Conservation (phyloP, 2,888 invertebrate genomes). For the Psylliodes chrysocephalus region DNA sequence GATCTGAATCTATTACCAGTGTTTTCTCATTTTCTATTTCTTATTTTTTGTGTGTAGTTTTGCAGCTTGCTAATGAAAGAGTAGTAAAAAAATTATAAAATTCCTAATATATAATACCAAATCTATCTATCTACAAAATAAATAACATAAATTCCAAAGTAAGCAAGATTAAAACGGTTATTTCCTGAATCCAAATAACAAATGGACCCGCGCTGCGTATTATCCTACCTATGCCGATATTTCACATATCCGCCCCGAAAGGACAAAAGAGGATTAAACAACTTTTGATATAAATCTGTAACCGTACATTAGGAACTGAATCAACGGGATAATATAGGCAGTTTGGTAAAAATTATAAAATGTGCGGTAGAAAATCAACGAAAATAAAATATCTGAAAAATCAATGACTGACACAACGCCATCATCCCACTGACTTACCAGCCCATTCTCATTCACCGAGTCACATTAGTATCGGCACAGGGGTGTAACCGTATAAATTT, state of each 20-base stretch:
- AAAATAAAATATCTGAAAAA: too few relatives aligned
- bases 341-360: too few relatives aligned
- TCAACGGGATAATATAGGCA: not conserved
- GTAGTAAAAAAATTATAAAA: not conserved
- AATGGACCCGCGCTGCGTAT: not conserved
- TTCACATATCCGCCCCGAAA: not conserved
- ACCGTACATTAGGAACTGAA: not conserved
- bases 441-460: too few relatives aligned
- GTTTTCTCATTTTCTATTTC: too few relatives aligned
- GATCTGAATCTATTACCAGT: too few relatives aligned
- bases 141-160: not conserved
- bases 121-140: too few relatives aligned
- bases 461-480: not conserved
- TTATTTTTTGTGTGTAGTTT: too few relatives aligned
- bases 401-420: not conserved
- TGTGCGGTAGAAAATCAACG: too few relatives aligned
- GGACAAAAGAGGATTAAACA: not conserved
- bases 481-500: not conserved
- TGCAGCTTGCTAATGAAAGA: too few relatives aligned
- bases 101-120: too few relatives aligned
- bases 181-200: slow-evolving; percentile 1
- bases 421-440: too few relatives aligned
- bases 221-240: not conserved
- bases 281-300: not conserved
- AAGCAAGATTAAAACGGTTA: not conserved